Percentiles rank a stretch among this genome's conserved stretches.
Evolutionary conservation across 2,888 invertebrate genomes (phyloP).

Genomic region (Tinea semifulvella): DNA sequence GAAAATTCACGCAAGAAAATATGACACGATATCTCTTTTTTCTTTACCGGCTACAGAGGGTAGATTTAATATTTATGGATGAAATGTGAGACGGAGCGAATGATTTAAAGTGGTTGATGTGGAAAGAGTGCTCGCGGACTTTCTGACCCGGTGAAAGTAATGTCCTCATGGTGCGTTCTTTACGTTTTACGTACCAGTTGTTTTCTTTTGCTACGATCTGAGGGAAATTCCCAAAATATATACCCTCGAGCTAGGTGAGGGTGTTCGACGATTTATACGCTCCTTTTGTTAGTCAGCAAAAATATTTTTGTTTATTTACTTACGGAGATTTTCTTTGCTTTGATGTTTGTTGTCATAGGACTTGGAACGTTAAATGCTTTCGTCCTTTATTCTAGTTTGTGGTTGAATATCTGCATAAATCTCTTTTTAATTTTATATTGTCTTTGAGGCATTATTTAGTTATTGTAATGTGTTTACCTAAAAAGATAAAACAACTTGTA

Average conservation of each 20-base stretch:
- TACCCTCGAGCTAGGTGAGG: slow-evolving; percentile 50
- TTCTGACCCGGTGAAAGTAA: slow-evolving; percentile 62
- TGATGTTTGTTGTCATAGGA: slow-evolving; percentile 51
- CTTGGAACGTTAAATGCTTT: slow-evolving; percentile 15
- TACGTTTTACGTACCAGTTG: slow-evolving; percentile 60
- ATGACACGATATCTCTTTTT: slow-evolving; percentile 56
- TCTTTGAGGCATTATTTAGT: no score
- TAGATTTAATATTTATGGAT: slow-evolving; percentile 66
- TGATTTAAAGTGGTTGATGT: slow-evolving; percentile 65
- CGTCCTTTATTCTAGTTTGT: slow-evolving; percentile 13
- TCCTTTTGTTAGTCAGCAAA: slow-evolving; percentile 49
- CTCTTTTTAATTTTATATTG: no score
- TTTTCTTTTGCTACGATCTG: slow-evolving; percentile 40
- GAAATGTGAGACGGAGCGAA: slow-evolving; percentile 62
- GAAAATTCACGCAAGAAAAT: slow-evolving; percentile 55
- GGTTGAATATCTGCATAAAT: slow-evolving; percentile 8
- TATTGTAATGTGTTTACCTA: no score
- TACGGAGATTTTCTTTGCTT: slow-evolving; percentile 54
- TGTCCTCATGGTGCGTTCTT: slow-evolving; percentile 39
- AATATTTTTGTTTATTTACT: slow-evolving; percentile 58
- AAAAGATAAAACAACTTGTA: no score
- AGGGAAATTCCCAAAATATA: slow-evolving; percentile 45
- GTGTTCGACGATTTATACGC: slow-evolving; percentile 52
- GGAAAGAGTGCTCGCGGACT: slow-evolving; percentile 62
- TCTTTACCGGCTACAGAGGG: slow-evolving; percentile 51